Base-by-base conservation (phyloP, 2,797 vertebrate species). In the Melopsittacus undulatus region DNA sequence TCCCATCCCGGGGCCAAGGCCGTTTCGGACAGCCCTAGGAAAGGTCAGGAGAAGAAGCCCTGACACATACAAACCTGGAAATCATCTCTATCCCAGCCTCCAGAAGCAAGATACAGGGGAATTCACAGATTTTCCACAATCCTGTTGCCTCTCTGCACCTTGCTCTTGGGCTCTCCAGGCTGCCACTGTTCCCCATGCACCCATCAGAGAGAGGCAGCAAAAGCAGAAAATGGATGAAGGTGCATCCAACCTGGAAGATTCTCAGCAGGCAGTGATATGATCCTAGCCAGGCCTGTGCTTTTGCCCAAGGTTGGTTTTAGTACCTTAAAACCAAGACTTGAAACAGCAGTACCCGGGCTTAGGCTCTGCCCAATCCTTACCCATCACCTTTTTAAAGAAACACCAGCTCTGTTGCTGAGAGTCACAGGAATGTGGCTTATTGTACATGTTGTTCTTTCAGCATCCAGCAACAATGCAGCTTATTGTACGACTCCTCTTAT, bases 31-130 rank as follows among this genome's bases (percentile, higher is more conserved):
- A 77, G 73, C 62, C 75, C 87, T 83, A 64, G 85, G 87, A 96
- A 92, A 94, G 91, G 84, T 88, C 95, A 92, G 70, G 43, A 94
- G 57, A 83, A 32, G 76, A 36, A 79, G 46, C 17, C 32, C 61
- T 91, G 91, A 79, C 38, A 27, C 32, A 87, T 6, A 10, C n/a
- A 89, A 69, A 85, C 36, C 49, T 90, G 91, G 85, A 84, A 89
- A 24, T 22, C 57, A 13, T 27, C 48, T 74, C 82, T 36, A 11
- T 67, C 38, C 48, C 57, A 49, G 29, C 36, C 68, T 87, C 79
- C 68, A 67, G 63, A 93, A 56, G 22, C 43, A 57, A 80, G 88
- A 12, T 24, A 40, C 0, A 0, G 32, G 46, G 34, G 30, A 86
- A 66, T 79, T 57, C 13, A 29, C 18, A 2, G 2, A 4, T 76